These are phyloP conservation scores for Hypotaenidia okinawae DNA, from an alignment of 2,797 vertebrate genomes.

Conservation along the genomic window DNA sequence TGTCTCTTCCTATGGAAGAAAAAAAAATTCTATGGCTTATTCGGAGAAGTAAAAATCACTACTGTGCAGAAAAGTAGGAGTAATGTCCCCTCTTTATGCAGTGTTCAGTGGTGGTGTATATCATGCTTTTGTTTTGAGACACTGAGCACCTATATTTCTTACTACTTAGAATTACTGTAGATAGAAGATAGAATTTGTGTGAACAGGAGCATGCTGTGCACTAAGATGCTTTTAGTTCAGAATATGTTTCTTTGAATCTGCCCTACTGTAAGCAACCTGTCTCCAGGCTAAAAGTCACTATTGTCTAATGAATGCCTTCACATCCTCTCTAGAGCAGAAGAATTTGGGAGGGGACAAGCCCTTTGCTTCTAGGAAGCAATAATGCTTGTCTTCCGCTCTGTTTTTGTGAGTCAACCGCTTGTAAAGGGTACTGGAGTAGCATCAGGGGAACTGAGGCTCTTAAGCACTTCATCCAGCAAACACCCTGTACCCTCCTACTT, in stretches of 20 bases:
- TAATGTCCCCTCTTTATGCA: not conserved
- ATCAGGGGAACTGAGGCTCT: not conserved
- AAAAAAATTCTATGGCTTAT: not conserved
- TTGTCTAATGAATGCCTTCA: not conserved
- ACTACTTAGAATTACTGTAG: not conserved
- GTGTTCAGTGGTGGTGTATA: rapidly evolving
- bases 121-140: not conserved
- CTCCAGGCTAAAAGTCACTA: not conserved
- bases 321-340: not conserved
- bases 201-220: not conserved
- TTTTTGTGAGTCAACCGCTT: not conserved
- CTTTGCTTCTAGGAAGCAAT: not conserved
- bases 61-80: not conserved
- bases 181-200: not conserved
- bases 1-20: not conserved
- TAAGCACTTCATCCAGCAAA: rapidly evolving
- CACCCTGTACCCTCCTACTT: not conserved
- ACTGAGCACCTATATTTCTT: not conserved
- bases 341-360: not conserved
- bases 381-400: not conserved
- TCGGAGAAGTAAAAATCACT: not conserved
- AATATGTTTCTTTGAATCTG: rapidly evolving
- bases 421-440: not conserved
- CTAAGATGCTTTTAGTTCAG: not conserved
- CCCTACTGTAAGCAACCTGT: not conserved